These are phyloP conservation scores for Unio delphinus DNA, from an alignment of 2,888 invertebrate species.

Conservation along the genomic window DNA sequence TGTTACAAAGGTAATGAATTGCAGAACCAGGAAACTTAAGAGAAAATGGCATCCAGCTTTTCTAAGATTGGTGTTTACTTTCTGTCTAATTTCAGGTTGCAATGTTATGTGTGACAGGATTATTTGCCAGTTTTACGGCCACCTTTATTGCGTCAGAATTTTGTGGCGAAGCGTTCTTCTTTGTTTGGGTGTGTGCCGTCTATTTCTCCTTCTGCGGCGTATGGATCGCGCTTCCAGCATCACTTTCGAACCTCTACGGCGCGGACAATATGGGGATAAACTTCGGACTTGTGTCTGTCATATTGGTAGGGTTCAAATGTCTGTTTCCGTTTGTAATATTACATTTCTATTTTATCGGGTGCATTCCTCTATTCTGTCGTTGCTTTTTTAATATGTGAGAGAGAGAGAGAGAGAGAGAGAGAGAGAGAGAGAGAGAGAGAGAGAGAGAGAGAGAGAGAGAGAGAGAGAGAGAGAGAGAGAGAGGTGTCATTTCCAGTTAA, in stretches of 20 bases:
- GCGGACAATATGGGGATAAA: slow-evolving; percentile 48
- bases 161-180: slow-evolving; percentile 49
- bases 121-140: slow-evolving; percentile 5
- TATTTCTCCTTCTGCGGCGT: slow-evolving; percentile 56
- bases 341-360: background rate
- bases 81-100: slow-evolving; percentile 8
- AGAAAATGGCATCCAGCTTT: too few relatives aligned
- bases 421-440: too few relatives aligned
- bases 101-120: slow-evolving; percentile 7
- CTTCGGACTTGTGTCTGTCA: slow-evolving; percentile 66
- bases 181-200: slow-evolving; percentile 63
- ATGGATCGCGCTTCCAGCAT: slow-evolving; percentile 15
- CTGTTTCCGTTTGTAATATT: background rate
- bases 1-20: too few relatives aligned
- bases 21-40: too few relatives aligned
- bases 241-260: slow-evolving; percentile 20
- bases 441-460: too few relatives aligned
- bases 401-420: too few relatives aligned
- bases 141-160: slow-evolving; percentile 30
- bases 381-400: too few relatives aligned
- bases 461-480: too few relatives aligned
- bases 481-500: too few relatives aligned
- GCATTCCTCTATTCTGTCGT: background rate
- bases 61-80: too few relatives aligned
- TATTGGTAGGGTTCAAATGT: slow-evolving; percentile 47